phyloP scores from a whole-genome alignment of 2,113 vertebrate species.

The Lutjanus erythropterus region DNA sequence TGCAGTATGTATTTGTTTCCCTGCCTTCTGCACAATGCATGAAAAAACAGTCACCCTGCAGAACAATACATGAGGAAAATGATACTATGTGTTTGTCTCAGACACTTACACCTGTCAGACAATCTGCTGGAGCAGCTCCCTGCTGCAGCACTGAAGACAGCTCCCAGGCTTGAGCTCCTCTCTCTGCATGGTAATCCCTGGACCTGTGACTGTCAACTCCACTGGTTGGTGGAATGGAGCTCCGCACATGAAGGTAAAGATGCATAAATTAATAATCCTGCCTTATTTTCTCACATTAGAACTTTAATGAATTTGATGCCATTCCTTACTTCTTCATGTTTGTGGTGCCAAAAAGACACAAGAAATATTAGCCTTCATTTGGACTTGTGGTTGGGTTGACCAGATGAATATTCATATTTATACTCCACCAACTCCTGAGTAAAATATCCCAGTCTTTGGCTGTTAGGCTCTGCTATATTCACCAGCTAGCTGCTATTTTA shows the following conservation, averaged over 20 bases:
- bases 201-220: conserved; percentile 86
- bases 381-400: too few relatives aligned
- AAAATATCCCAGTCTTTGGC: too few relatives aligned
- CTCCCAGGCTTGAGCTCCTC: conserved; percentile 81
- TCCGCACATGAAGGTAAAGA: conserved; percentile 76
- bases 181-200: conserved; percentile 85
- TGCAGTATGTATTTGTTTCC: neutral
- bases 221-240: conserved; percentile 85
- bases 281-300: neutral
- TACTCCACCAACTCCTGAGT: too few relatives aligned
- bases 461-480: too few relatives aligned
- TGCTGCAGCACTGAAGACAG: conserved; percentile 68
- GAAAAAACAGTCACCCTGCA: neutral
- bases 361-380: too few relatives aligned
- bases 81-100: conserved; percentile 40
- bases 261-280: neutral
- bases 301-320: neutral
- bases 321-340: neutral
- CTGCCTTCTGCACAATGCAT: conserved; percentile 4
- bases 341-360: neutral
- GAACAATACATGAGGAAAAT: neutral
- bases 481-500: too few relatives aligned
- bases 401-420: too few relatives aligned
- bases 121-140: conserved; percentile 82
- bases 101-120: conserved; percentile 85